Conservation (phyloP, 35 echinoderm and acorn worm species). For the Hemicentrotus pulcherrimus region DNA sequence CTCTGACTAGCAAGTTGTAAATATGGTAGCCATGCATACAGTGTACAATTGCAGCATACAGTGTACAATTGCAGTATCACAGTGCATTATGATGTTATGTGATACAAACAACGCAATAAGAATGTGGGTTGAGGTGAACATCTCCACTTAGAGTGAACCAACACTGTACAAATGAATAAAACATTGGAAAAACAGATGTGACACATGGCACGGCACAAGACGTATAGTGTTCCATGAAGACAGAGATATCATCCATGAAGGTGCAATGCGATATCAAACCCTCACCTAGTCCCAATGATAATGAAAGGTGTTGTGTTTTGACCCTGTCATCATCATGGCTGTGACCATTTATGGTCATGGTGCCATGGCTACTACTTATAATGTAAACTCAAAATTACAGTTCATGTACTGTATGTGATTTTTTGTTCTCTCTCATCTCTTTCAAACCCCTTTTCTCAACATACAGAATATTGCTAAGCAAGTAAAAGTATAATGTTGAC, state of each 20-base stretch:
- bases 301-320: constrained; percentile 4
- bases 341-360: neutral
- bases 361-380: neutral
- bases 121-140: neutral
- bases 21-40: too few species aligned
- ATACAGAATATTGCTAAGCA: too few species aligned
- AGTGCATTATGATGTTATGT: too few species aligned
- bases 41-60: too few species aligned
- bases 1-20: too few species aligned
- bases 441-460: too few species aligned
- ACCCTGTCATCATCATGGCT: neutral
- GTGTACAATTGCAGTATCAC: too few species aligned
- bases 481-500: too few species aligned
- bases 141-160: neutral
- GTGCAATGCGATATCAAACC: neutral
- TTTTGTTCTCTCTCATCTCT: too few species aligned
- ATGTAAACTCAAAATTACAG: neutral
- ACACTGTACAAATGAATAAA: neutral
- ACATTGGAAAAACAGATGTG: neutral
- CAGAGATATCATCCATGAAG: neutral
- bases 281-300: neutral
- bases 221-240: neutral
- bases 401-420: too few species aligned
- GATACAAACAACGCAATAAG: neutral
- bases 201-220: neutral